These are phyloP conservation scores for Drosophila punjabiensis DNA, from an alignment of 1,140 invertebrate species.

Conservation along the genomic window DNA sequence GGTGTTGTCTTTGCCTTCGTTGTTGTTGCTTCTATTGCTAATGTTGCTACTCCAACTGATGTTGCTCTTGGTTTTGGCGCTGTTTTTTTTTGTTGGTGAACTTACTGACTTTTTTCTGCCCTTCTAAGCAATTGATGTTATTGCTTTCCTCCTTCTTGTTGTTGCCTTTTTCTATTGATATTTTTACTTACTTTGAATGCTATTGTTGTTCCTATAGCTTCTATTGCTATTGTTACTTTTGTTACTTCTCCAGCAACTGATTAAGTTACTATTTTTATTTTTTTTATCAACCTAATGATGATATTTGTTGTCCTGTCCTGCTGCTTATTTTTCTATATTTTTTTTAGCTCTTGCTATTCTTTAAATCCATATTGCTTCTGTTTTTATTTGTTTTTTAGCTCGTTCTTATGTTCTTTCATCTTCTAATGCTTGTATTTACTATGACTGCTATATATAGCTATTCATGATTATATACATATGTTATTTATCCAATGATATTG, in stretches of 20 bases:
- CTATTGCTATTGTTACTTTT: not conserved
- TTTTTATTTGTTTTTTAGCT: not conserved
- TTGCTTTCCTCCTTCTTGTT: not conserved
- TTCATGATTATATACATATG: too few relatives aligned
- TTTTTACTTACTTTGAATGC: not conserved
- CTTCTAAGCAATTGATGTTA: not conserved
- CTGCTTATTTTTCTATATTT: not conserved
- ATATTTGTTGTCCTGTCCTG: not conserved
- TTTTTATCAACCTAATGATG: not conserved
- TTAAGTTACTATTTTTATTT: not conserved
- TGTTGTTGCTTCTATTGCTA: constrained; percentile 7
- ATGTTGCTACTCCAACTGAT: constrained; percentile 23
- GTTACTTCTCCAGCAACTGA: not conserved
- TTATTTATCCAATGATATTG: not conserved
- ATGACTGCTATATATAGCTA: too few relatives aligned
- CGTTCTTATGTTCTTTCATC: not conserved
- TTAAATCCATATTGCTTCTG: not conserved
- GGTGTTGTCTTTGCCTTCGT: constrained; percentile 18
- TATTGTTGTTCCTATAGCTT: not conserved
- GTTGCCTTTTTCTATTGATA: not conserved
- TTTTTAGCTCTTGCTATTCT: not conserved
- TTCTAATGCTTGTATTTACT: not conserved
- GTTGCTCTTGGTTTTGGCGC: constrained; percentile 7
- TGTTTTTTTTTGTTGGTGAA: not conserved
- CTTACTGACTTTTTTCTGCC: not conserved